phyloP scores from a whole-genome alignment of 92 coral and sea anemone genomes.

The Diadumene lineata region DNA sequence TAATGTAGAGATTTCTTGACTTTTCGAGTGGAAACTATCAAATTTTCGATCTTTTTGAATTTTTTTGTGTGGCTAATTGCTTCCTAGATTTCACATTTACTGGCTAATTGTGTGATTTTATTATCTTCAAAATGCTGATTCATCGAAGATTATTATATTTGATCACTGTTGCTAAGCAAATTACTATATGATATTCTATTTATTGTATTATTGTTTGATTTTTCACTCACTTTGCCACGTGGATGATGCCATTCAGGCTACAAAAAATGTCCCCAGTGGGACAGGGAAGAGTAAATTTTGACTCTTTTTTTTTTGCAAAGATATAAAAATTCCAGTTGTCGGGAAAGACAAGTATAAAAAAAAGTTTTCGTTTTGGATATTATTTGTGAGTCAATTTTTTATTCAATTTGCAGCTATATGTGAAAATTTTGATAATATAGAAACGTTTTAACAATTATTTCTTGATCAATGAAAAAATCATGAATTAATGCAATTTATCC shows the following conservation, averaged over 20 bases:
- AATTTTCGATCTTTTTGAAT: no score
- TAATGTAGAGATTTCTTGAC: background rate
- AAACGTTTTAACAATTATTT: no score
- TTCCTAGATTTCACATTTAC: background rate
- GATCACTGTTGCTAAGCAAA: conserved; percentile 2
- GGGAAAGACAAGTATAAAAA: no score
- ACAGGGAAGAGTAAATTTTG: background rate
- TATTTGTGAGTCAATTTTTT: no score
- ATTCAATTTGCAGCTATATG: no score
- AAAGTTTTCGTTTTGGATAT: no score
- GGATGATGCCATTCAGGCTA: background rate
- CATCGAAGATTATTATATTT: background rate
- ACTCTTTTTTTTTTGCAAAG: no score
- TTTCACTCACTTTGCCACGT: conserved; percentile 1
- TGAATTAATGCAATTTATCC: no score
- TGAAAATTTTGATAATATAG: no score
- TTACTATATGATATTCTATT: background rate
- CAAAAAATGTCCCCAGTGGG: background rate
- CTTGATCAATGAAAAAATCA: no score
- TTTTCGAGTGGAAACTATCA: background rate
- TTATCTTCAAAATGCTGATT: background rate
- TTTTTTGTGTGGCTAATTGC: background rate
- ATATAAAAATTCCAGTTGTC: no score
- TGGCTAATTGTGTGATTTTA: background rate
- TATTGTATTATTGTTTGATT: background rate